phyloP scores from a whole-genome alignment of 2,113 vertebrate genomes.

The Excalfactoria chinensis region DNA sequence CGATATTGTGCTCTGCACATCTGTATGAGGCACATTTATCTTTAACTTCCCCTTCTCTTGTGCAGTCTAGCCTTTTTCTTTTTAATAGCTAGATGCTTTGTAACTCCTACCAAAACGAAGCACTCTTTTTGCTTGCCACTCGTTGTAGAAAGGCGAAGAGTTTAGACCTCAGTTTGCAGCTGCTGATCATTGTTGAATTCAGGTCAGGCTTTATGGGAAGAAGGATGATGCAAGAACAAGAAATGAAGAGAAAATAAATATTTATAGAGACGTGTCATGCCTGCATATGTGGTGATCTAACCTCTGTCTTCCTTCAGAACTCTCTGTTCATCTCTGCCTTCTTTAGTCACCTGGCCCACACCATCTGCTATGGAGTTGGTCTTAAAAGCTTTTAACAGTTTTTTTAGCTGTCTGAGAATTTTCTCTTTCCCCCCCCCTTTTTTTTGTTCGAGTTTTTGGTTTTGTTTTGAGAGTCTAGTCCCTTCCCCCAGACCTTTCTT shows the following conservation, averaged over 20 bases:
- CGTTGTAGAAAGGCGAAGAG: neutral
- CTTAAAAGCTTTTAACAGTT: neutral
- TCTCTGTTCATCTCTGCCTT: neutral
- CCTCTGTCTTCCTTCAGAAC: neutral
- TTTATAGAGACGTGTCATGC: neutral
- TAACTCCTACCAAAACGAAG: neutral
- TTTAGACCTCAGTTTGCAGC: neutral
- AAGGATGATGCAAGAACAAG: neutral
- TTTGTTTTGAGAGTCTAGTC: neutral
- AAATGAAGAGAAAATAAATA: neutral
- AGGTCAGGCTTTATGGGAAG: neutral
- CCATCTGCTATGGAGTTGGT: neutral
- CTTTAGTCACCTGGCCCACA: neutral
- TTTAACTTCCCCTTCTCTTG: neutral
- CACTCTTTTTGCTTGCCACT: neutral
- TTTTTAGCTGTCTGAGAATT: neutral
- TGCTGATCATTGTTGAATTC: neutral
- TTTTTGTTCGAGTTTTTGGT: neutral
- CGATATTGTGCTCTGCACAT: neutral
- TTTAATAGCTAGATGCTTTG: neutral
- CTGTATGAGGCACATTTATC: neutral
- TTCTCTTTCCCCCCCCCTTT: neutral
- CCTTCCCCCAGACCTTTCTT: neutral
- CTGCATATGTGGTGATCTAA: accelerated
- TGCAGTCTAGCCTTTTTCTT: neutral